Evolutionary conservation across 2,888 invertebrate species (phyloP), one percentile per base, ranked within the genome.

Genomic region (Willowsia nigromaculata): DNA sequence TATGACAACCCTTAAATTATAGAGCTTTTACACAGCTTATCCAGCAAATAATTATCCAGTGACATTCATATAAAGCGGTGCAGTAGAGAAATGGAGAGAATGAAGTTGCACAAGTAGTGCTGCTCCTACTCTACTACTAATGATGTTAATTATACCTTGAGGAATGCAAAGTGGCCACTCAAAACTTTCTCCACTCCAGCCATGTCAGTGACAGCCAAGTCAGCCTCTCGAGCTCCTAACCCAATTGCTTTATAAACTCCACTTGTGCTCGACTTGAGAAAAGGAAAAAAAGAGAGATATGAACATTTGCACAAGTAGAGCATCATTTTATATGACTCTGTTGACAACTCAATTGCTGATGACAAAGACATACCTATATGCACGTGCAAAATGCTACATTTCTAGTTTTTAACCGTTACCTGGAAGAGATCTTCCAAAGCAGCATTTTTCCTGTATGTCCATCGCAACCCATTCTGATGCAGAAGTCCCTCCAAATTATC

Each of bases 161-260:
- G 90, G 74, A 92, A 92, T 22, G 92, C 92, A 71, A 83, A 90
- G 6, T 91, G 76, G n/a, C 90, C 90, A 30, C 76, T 82, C 1
- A 92, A 68, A 43, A 90, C 90, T 89, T 88, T 87, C n/a, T 76
- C 18, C 5, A 92, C 90, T 37, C 92, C 92, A 18, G 78, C 90
- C 30, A 15, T 18, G 53, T 93, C 92, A 5, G 76, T 78, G 2
- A 43, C 25, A 0, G 91, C 92, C 18, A 92, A 78, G 47, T 91
- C 91, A 9, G 40, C 25, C 1, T 82, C 78, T 4, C 9, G 7
- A 2, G 90, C 89, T 56, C 91, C 84, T 25, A 89, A 89, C 25
- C 91, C 92, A n/a, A 93, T 88, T 4, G 85, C 25, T 89, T 91
- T 91, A 68, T 92, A 93, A 30, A 91, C 71, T 11, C 92, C 92